A percentile compares a stretch with the other conserved stretches of the same genome.
These are phyloP conservation scores for Fukomys damarensis DNA, from an alignment of 2,113 vertebrate species.

Conservation along the genomic window DNA sequence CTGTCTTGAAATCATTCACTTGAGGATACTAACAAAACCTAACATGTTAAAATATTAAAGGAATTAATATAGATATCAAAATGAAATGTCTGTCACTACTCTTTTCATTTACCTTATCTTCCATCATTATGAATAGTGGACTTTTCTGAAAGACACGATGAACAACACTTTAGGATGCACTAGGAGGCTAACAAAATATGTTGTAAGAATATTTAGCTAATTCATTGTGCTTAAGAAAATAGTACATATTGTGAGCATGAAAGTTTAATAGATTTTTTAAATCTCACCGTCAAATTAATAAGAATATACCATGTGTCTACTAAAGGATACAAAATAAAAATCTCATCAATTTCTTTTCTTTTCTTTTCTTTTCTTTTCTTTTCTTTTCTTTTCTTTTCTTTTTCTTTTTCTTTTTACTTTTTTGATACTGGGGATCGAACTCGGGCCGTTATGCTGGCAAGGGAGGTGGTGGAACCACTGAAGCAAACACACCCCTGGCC, in stretches of 20 bases:
- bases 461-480: too few relatives aligned
- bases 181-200: background rate
- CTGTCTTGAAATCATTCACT: background rate
- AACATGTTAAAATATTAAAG: background rate
- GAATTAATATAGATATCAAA: constrained; percentile 9
- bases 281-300: background rate
- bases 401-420: too few relatives aligned
- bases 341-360: background rate
- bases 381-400: too few relatives aligned
- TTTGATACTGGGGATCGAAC: too few relatives aligned
- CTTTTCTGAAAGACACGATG: constrained; percentile 12
- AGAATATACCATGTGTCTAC: background rate
- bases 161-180: background rate
- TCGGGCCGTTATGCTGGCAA: too few relatives aligned
- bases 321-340: background rate
- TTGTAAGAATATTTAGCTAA: background rate
- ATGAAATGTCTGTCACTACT: background rate
- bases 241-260: background rate
- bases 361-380: too few relatives aligned
- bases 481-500: too few relatives aligned
- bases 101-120: background rate
- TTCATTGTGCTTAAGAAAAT: constrained; percentile 1
- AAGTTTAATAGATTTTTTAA: background rate
- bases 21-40: background rate
- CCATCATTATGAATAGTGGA: background rate